These are phyloP conservation scores for Chrosomus eos DNA, from an alignment of 2,797 vertebrate species.

Conservation along the genomic window DNA sequence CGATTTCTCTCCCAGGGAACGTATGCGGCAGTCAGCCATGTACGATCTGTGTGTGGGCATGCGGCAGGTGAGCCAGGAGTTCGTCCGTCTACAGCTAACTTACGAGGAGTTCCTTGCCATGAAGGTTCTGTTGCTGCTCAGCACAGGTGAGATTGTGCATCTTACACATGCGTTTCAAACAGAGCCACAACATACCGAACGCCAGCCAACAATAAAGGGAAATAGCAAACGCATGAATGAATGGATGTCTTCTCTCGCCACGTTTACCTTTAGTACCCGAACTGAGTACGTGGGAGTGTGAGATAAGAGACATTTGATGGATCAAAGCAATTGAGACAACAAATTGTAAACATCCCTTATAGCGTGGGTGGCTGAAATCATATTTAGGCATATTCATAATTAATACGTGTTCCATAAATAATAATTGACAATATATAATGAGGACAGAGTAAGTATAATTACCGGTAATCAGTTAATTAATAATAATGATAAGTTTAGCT, in stretches of 20 bases:
- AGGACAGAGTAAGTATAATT: neutral
- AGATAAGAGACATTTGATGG: neutral
- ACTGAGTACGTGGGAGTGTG: neutral
- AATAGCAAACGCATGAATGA: neutral
- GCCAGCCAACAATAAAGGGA: neutral
- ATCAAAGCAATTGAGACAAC: neutral
- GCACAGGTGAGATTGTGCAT: conserved; percentile 84
- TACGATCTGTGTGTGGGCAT: conserved; percentile 97
- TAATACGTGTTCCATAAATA: neutral
- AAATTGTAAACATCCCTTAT: neutral
- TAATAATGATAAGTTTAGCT: neutral
- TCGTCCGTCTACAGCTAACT: conserved; percentile 93
- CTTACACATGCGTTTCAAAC: neutral
- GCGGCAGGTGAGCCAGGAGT: conserved; percentile 98
- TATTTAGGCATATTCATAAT: neutral
- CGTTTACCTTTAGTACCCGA: neutral
- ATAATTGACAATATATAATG: neutral
- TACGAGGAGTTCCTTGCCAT: conserved; percentile 97
- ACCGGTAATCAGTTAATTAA: too few relatives aligned
- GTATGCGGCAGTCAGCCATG: conserved; percentile 98
- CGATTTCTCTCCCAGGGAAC: conserved; percentile 80
- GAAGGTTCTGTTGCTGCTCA: conserved; percentile 96
- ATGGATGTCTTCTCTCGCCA: neutral
- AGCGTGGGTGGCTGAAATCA: neutral
- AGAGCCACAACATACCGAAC: neutral